Evolutionary conservation across 2,113 vertebrate species (phyloP), one percentile per base, ranked within the genome.

Genomic region (Brevimyrus niger): DNA sequence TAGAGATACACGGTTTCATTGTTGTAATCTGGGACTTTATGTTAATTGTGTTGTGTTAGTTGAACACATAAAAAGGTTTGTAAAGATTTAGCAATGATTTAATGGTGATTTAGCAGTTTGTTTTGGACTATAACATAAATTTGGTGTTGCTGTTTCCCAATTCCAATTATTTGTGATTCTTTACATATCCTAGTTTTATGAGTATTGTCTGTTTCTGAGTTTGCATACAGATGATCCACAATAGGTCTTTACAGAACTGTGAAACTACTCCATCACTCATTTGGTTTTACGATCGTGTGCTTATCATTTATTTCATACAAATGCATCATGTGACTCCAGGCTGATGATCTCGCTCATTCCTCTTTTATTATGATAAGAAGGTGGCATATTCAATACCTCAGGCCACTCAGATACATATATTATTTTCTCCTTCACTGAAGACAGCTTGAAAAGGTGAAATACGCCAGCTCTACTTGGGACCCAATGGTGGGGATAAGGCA

Each of bases 261-360:
- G 46, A 73, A 42, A 31, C 27, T 7, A 88, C 19, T 31, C 46
- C 47, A 73, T 47, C 4, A 17, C 19, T 50, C 21, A 3, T 50
- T 53, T 19, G 46, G 46, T 50, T 51, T 53, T 89, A 51, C 17
- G 44, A 13, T 17, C 4, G 48, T 21, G 10, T 35, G 42, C 9
- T 23, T 46, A 47, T n/a, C 38, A 84, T 9, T 23, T 84, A 6
- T 44, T 21, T 84, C 21, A 0, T 46, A n/a, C 82, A 11, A 8
- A 11, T 84, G 82, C 44, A 84, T 42, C 21, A 27, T 48, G 23
- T 44, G 87, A 61, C 65, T 53, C 11, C 89, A 92, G 89, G 4
- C 10, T 44, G 91, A 91, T 91, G 69, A 91, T 91, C 91, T 89
- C 23, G 0, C 19, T 86, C 92, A 85, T 7, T 85, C 35, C 88